Evolutionary conservation across 2,888 invertebrate genomes (phyloP), one percentile per base, ranked within the genome.

Genomic region (Boloria euphrosyne): DNA sequence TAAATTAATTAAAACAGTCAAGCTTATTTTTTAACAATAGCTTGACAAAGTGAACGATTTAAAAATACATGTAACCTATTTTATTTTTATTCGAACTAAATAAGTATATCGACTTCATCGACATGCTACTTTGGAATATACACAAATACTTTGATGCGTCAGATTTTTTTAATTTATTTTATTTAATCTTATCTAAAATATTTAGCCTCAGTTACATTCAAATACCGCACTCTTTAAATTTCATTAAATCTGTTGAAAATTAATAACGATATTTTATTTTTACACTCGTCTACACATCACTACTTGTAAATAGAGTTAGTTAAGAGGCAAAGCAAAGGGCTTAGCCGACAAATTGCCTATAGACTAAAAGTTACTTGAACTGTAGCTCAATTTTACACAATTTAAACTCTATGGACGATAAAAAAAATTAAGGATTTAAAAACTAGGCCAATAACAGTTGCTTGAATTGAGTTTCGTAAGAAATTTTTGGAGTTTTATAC

Each of bases 301-400:
- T 83, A 80, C 52, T 44, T 53, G 70, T 74, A 75, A 85, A 81
- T 78, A 78, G 80, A 74, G 75, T 77, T 77, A 80, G 77, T 82
- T 81, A 75, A 78, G 78, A 82, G 82, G 82, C 83, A 82, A 83
- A 46, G 57, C 57, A 46, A 57, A 57, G 57, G 46, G 57, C 46
- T 57, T 10, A 10, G 22, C n/a, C 46, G 57, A 5, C 5, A 51
- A 63, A 63, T 22, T 57, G 27, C 43, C 16, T 49, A 49, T 63
- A 49, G 4, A 38, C 50, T 57, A 51, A 49, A 47, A 17, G 31
- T 47, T 31, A 49, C 59, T 31, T 59, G 59, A 57, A 57, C 57
- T 57, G 27, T n/a, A 57, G 31, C 31, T 38, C 31, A 38, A 38
- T 38, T 7, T 38, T 38, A 38, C 7, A 57, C 16, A 46, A 46